These are phyloP conservation scores for Hyperoodon ampullatus DNA, from an alignment of 2,113 vertebrate species.

Conservation along the genomic window DNA sequence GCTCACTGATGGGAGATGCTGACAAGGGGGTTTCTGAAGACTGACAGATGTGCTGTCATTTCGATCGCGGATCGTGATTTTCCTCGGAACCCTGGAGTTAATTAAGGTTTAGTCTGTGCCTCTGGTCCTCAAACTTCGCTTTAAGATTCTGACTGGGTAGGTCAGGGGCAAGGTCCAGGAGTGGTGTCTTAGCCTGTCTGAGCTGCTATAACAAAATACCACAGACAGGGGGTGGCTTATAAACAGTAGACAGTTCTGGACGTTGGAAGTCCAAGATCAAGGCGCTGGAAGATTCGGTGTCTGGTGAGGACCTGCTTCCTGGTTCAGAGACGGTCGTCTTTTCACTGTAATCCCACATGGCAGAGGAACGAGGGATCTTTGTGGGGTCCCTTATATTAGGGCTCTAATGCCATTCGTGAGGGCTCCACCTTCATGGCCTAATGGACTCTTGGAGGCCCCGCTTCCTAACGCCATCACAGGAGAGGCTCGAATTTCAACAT, in stretches of 20 bases:
- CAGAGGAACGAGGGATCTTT: background rate
- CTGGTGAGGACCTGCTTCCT: background rate
- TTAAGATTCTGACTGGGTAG: background rate
- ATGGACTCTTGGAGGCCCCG: background rate
- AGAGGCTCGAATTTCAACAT: background rate
- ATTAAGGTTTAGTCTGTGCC: background rate
- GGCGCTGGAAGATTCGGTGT: background rate
- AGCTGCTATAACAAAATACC: too few relatives aligned
- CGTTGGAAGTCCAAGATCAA: background rate
- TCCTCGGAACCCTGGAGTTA: background rate
- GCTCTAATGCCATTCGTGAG: background rate
- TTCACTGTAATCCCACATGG: background rate
- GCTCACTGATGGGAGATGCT: background rate
- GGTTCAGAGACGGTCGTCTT: background rate
- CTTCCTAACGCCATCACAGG: background rate
- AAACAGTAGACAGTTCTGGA: background rate
- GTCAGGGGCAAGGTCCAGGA: background rate
- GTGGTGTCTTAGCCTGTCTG: background rate
- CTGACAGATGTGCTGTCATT: background rate
- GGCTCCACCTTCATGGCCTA: background rate
- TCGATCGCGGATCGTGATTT: fast-evolving
- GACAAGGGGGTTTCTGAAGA: background rate
- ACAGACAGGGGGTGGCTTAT: background rate
- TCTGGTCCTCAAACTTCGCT: background rate
- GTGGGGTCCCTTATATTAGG: background rate